Evolutionary conservation across 2,888 invertebrate species (phyloP).

Genomic region (Meteorus cinctellus): DNA sequence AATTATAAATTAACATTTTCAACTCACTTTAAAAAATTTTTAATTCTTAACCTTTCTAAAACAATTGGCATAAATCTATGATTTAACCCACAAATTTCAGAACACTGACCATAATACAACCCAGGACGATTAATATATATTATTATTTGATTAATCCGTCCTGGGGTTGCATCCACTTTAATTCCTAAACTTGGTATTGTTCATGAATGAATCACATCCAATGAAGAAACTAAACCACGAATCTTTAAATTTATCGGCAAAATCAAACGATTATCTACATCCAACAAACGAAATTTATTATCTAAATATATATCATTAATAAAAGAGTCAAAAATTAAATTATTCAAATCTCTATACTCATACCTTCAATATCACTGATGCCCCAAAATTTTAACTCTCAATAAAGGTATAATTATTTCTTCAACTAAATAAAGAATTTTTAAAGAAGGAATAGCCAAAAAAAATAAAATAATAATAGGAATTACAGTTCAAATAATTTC

Average conservation of each 20-base stretch:
- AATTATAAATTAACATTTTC: slow-evolving; percentile 58
- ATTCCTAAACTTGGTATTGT: slow-evolving; percentile 78
- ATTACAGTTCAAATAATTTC: slow-evolving; percentile 80
- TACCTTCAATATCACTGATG: slow-evolving; percentile 82
- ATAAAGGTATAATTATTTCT: slow-evolving; percentile 77
- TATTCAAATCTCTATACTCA: slow-evolving; percentile 79
- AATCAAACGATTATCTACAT: slow-evolving; percentile 79
- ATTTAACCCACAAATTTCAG: slow-evolving; percentile 87
- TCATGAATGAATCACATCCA: slow-evolving; percentile 82
- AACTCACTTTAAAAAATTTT: slow-evolving; percentile 58
- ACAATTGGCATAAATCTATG: slow-evolving; percentile 88
- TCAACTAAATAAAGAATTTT: slow-evolving; percentile 78
- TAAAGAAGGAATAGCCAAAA: slow-evolving; percentile 79
- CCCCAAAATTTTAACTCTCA: slow-evolving; percentile 79
- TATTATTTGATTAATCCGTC: slow-evolving; percentile 79
- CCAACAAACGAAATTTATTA: slow-evolving; percentile 77
- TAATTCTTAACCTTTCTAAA: slow-evolving; percentile 77
- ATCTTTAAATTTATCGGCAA: slow-evolving; percentile 79
- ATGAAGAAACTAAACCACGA: slow-evolving; percentile 78
- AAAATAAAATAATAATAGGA: slow-evolving; percentile 78
- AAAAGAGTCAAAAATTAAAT: slow-evolving; percentile 79
- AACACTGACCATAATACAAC: slow-evolving; percentile 84
- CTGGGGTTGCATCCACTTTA: slow-evolving; percentile 80
- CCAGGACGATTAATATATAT: slow-evolving; percentile 78
- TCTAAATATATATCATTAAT: slow-evolving; percentile 74